A percentile compares a stretch with the other conserved stretches of the same genome.
These are phyloP conservation scores for Ptychochromis oligacanthus DNA, from an alignment of 2,113 vertebrate genomes.

Conservation along the genomic window DNA sequence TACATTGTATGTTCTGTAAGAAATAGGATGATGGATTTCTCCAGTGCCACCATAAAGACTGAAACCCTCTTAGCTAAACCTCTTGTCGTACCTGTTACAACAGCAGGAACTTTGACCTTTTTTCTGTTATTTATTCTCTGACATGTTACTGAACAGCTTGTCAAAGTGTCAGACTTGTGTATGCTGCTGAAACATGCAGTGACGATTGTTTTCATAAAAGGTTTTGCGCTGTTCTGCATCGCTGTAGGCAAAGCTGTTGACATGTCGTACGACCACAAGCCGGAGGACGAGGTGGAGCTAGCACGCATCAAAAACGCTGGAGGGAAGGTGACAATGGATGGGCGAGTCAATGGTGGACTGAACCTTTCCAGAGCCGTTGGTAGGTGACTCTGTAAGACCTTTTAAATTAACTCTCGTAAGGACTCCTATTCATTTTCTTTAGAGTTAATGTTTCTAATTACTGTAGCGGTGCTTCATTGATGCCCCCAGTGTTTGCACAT, in stretches of 20 bases:
- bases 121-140: background rate
- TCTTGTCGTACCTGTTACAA: background rate
- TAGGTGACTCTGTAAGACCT: constrained; percentile 51
- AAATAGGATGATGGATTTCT: background rate
- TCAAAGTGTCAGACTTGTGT: background rate
- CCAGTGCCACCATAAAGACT: background rate
- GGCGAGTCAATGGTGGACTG: constrained; percentile 94
- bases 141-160: background rate
- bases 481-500: background rate
- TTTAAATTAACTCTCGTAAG: background rate
- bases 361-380: constrained; percentile 98
- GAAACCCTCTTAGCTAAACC: background rate
- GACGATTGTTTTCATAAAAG: background rate
- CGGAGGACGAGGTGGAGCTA: constrained; percentile 95
- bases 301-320: constrained; percentile 96
- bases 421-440: background rate
- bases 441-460: background rate
- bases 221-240: background rate
- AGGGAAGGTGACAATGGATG: constrained; percentile 98
- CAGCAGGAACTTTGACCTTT: background rate
- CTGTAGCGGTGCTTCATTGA: background rate
- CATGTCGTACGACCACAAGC: constrained; percentile 99
- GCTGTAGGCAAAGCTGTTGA: constrained; percentile 88
- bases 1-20: background rate
- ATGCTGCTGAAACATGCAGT: background rate